phyloP scores from a whole-genome alignment of 2,113 vertebrate species.

The Percopsis transmontana region DNA sequence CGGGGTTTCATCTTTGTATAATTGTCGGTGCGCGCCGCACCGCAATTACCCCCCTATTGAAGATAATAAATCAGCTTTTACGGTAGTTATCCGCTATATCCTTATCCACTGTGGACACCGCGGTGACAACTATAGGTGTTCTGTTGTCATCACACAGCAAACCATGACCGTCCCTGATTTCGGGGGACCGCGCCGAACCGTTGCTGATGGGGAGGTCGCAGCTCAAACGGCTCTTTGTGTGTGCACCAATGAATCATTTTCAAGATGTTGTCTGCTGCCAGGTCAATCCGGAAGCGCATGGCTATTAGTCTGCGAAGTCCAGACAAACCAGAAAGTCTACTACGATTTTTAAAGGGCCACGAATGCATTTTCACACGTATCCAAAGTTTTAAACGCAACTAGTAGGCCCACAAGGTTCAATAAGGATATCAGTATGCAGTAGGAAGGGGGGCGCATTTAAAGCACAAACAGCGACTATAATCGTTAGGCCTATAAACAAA shows the following conservation, averaged over 20 bases:
- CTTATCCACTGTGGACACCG: neutral
- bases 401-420: neutral
- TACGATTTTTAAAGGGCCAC: slow-evolving; percentile 76
- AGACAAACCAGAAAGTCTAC: slow-evolving; percentile 96
- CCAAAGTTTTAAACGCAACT: neutral
- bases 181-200: neutral
- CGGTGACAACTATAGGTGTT: neutral
- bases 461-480: neutral
- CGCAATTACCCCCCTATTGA: too few relatives aligned
- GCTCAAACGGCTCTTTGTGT: slow-evolving; percentile 97
- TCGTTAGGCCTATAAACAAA: neutral
- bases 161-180: neutral
- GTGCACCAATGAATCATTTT: slow-evolving; percentile 96
- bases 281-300: slow-evolving; percentile 98
- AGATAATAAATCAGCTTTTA: too few relatives aligned
- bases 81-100: too few relatives aligned
- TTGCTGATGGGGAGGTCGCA: slow-evolving; percentile 41
- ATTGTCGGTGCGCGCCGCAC: too few relatives aligned
- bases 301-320: slow-evolving; percentile 93
- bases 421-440: neutral
- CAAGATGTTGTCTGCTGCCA: slow-evolving; percentile 99
- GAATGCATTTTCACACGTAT: slow-evolving; percentile 31
- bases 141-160: neutral
- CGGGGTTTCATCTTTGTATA: too few relatives aligned
- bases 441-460: too few relatives aligned